A percentile compares a stretch with the other conserved stretches of the same genome.
phyloP scores from a whole-genome alignment of 2,888 invertebrate genomes.

The Hypomecis atomaria region DNA sequence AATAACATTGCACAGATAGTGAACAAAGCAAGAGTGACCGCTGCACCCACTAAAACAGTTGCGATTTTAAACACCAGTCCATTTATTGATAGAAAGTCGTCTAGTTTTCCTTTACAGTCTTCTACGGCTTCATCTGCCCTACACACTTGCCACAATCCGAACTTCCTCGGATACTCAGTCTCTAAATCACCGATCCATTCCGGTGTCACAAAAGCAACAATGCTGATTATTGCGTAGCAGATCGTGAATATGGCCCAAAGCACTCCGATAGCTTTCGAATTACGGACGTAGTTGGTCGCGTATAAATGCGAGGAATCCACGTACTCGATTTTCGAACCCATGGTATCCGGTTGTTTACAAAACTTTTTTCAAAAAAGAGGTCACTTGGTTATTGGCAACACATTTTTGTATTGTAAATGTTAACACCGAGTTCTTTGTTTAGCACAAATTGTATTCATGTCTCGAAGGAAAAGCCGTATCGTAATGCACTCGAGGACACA shows the following conservation, averaged over 20 bases:
- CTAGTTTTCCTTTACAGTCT: constrained; percentile 93
- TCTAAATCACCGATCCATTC: constrained; percentile 95
- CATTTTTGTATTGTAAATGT: constrained; percentile 52
- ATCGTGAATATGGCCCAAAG: constrained; percentile 99
- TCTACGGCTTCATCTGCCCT: constrained; percentile 90
- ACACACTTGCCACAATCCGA: constrained; percentile 97
- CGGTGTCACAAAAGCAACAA: constrained; percentile 97
- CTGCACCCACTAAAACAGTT: constrained; percentile 94
- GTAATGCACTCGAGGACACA: constrained; percentile 62
- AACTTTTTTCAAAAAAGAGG: constrained; percentile 50
- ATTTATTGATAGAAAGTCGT: constrained; percentile 92
- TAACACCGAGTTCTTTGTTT: constrained; percentile 49
- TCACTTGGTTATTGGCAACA: constrained; percentile 54
- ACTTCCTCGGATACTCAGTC: constrained; percentile 94
- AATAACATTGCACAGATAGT: constrained; percentile 95
- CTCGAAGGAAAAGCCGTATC: constrained; percentile 59
- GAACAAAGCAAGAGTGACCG: constrained; percentile 93
- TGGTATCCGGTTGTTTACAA: constrained; percentile 73
- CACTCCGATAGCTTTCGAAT: constrained; percentile 97
- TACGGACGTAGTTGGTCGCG: constrained; percentile 95
- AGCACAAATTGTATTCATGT: constrained; percentile 62
- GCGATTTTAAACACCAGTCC: constrained; percentile 94
- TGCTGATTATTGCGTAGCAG: constrained; percentile 97
- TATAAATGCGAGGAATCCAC: constrained; percentile 96
- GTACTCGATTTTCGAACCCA: constrained; percentile 97